Evolutionary conservation across 2,888 invertebrate species (phyloP).

Genomic region (Seladonia tumulorum): DNA sequence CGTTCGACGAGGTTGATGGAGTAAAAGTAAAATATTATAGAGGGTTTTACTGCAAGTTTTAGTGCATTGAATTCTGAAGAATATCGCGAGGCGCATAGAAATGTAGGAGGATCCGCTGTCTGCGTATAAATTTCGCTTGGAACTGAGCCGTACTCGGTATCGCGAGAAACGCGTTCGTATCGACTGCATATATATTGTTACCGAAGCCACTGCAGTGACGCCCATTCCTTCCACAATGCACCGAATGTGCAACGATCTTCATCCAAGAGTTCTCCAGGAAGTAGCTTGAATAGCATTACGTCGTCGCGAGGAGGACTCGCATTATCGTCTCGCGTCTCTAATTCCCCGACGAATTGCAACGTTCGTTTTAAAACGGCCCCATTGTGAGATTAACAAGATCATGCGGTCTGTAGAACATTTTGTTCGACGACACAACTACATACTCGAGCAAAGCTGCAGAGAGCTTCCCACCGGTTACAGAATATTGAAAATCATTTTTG

Average conservation of each 20-base stretch:
- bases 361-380: constrained; percentile 23
- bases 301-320: not conserved
- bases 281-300: constrained; percentile 20
- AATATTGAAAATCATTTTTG: not conserved
- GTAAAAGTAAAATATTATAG: not conserved
- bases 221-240: not conserved
- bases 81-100: not conserved
- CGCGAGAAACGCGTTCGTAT: not conserved
- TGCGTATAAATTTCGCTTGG: not conserved
- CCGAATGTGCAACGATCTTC: not conserved
- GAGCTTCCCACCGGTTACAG: not conserved
- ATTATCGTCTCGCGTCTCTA: constrained; percentile 27
- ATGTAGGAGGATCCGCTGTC: not conserved
- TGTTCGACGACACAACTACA: not conserved
- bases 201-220: not conserved
- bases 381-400: not conserved
- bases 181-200: constrained; percentile 5
- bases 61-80: not conserved
- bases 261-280: not conserved
- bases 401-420: not conserved
- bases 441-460: not conserved
- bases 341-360: constrained; percentile 41
- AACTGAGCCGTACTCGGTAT: not conserved
- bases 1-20: not conserved
- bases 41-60: not conserved